Conservation (phyloP, 1,140 invertebrate species). For the Diorhabda sublineata region DNA sequence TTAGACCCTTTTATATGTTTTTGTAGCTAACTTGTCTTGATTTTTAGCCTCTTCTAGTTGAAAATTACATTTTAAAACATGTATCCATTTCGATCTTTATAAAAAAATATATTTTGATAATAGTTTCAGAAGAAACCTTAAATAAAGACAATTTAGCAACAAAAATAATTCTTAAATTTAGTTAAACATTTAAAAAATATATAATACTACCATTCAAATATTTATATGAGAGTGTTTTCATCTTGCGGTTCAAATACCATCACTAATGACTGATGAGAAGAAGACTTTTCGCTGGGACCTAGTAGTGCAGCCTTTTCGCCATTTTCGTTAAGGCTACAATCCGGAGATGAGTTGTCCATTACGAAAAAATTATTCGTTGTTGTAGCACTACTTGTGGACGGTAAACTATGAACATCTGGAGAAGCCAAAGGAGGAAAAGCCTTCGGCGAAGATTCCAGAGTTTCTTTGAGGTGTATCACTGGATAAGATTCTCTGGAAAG, state of each 20-base stretch:
- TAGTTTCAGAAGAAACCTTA: no score
- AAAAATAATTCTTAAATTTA: neutral
- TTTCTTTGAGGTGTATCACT: constrained; percentile 50
- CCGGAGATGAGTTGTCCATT: constrained; percentile 48
- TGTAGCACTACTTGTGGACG: constrained; percentile 57
- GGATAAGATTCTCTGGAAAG: constrained; percentile 55
- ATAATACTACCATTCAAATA: neutral
- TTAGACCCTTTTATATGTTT: no score
- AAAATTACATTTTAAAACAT: no score
- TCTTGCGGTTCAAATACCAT: constrained; percentile 68
- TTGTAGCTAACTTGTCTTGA: no score
- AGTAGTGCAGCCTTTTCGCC: constrained; percentile 57
- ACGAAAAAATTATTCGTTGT: constrained; percentile 47
- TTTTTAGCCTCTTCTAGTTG: no score
- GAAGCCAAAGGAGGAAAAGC: constrained; percentile 57
- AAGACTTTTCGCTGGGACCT: constrained; percentile 42
- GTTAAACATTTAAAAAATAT: neutral
- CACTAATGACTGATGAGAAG: constrained; percentile 63
- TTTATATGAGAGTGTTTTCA: constrained; percentile 68
- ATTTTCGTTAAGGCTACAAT: constrained; percentile 58
- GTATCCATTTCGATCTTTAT: no score
- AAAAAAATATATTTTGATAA: no score
- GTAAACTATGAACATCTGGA: constrained; percentile 56
- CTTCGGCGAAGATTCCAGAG: constrained; percentile 41
- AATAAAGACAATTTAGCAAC: no score